These are phyloP conservation scores for Diuraphis noxia DNA, from an alignment of 1,140 invertebrate genomes.

Conservation along the genomic window DNA sequence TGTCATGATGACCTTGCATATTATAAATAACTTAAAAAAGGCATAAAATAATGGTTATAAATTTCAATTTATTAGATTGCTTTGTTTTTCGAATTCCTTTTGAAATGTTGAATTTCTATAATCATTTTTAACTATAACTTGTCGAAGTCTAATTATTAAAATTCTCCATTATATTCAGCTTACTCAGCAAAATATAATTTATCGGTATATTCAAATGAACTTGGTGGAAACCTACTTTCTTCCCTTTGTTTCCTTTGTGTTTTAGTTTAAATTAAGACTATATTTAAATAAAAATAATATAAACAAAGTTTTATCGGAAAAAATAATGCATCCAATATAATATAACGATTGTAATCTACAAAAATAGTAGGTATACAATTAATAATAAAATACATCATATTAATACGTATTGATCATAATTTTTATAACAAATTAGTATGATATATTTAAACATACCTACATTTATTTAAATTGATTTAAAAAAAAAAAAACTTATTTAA, in stretches of 20 bases:
- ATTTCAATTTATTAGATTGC: neutral
- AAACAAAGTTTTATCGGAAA: neutral
- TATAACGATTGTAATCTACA: neutral
- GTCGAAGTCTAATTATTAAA: neutral
- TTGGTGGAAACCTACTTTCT: neutral
- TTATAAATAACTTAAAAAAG: neutral
- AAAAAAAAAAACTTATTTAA: too few species aligned
- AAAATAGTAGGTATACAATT: too few species aligned
- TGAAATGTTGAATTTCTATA: neutral
- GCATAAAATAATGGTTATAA: neutral
- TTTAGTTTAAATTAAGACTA: neutral
- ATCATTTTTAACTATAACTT: neutral
- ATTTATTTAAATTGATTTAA: too few species aligned
- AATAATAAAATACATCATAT: too few species aligned
- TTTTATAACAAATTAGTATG: too few species aligned
- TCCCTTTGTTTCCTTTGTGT: neutral
- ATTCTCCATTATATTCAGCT: neutral
- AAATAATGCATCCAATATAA: neutral
- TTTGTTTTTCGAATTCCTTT: neutral
- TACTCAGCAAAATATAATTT: neutral
- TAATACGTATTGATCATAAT: too few species aligned
- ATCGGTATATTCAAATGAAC: neutral
- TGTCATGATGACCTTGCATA: neutral
- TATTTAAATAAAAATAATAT: neutral
- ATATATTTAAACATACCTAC: too few species aligned